Conservation (phyloP, 2,113 vertebrate genomes). For the Pampusana beccarii region DNA sequence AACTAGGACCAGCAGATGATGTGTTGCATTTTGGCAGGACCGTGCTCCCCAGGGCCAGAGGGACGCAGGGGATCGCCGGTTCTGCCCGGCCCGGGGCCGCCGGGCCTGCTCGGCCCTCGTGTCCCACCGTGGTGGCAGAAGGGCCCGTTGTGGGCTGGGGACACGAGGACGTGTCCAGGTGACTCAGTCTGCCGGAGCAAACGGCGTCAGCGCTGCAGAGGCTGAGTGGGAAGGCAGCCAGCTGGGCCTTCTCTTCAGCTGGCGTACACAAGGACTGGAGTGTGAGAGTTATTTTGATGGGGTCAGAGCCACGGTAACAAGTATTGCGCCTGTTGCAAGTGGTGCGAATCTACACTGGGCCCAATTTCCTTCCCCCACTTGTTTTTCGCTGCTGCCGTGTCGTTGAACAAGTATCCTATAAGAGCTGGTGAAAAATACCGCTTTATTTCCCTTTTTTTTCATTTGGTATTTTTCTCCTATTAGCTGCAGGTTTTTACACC, state of each 20-base stretch:
- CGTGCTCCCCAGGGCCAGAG: not conserved
- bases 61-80: not conserved
- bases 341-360: not conserved
- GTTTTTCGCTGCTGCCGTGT: too few species aligned
- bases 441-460: not conserved
- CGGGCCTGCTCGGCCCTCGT: accelerated
- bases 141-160: accelerated
- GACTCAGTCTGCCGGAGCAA: not conserved
- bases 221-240: conserved; percentile 8
- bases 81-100: not conserved
- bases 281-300: not conserved
- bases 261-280: not conserved
- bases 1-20: not conserved
- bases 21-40: accelerated
- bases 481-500: not conserved
- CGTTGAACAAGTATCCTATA: not conserved
- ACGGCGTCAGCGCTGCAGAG: not conserved
- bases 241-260: not conserved
- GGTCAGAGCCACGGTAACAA: not conserved
- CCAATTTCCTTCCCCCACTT: not conserved
- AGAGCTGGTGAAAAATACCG: not conserved
- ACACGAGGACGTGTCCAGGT: accelerated
- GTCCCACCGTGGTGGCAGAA: not conserved
- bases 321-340: not conserved
- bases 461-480: not conserved